phyloP scores from a whole-genome alignment of 2,888 invertebrate genomes.

The Molanna angustata region DNA sequence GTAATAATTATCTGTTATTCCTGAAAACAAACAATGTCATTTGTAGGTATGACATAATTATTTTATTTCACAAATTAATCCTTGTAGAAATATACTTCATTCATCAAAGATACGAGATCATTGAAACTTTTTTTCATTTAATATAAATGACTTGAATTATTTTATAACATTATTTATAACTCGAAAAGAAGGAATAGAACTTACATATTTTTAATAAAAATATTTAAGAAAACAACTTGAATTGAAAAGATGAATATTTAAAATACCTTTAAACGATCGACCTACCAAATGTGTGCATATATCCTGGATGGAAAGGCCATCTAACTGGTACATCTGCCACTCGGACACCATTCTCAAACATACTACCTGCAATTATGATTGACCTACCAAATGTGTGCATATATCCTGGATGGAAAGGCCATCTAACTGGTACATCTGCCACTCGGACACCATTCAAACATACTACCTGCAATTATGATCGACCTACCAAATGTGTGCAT shows the following conservation, averaged over 20 bases:
- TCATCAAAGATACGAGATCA: no score
- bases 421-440: constrained; percentile 68
- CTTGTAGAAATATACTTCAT: no score
- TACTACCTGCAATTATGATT: constrained; percentile 44
- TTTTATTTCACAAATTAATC: no score
- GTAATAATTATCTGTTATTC: constrained; percentile 82
- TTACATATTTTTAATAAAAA: no score
- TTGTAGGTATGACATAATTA: no score
- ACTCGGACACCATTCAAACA: constrained; percentile 70
- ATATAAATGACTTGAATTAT: no score
- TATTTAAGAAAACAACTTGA: no score
- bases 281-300: constrained; percentile 87
- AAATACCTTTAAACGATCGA: not conserved
- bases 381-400: constrained; percentile 82
- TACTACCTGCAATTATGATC: constrained; percentile 52
- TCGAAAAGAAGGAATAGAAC: no score
- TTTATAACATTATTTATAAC: no score
- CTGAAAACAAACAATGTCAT: constrained; percentile 36
- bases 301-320: constrained; percentile 79
- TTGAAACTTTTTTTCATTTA: no score
- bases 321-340: constrained; percentile 70
- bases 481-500: constrained; percentile 94
- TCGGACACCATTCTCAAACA: constrained; percentile 69
- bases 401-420: constrained; percentile 80
- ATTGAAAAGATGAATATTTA: no score